Base-by-base conservation (phyloP, 2,888 invertebrate species). In the Xestia sexstrigata region DNA sequence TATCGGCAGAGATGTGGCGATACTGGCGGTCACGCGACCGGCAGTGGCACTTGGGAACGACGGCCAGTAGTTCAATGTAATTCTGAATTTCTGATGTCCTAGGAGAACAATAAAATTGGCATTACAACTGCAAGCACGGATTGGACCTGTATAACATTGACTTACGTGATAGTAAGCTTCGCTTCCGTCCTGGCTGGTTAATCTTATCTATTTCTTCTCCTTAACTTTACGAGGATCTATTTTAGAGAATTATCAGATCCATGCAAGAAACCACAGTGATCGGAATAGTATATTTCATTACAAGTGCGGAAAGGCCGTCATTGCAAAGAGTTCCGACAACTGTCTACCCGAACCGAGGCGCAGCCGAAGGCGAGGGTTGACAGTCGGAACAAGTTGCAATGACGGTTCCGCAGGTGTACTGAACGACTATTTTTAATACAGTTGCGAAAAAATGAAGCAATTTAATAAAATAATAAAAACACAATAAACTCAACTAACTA, bases 11-110 rank as follows among this genome's bases (percentile, higher is more conserved):
- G 84, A 84, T 84, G 76, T 65, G 35, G 68, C 70, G 87, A 85
- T 87, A 83, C 72, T 60, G 58, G 76, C 49, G 76, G 81, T 83
- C 87, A 87, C 87, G 87, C 87, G 81, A 87, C 65, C 76, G 45
- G 39, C 69, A 8, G 20, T 11, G 58, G 23, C 65, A 78, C 52
- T 47, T 3, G 13, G 13, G 3, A 72, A 47, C 0, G 8, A 47
- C 23, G 23, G 13, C 4, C 81, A 81, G 84, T 60, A 78, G 78
- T 58, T 75, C 47, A 73, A 42, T 35, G 35, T 4, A 4, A 35
- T 30, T 35, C 62, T 20, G 5, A 35, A 20, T 62, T 30, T 62
- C 35, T 62, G 4, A 35, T 35, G 11, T 30, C 9, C 30, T 30
- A 35, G 60, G 30, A 20, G 1, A 30, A 1, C 60, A 62, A 35